Conservation (phyloP, 2,888 invertebrate genomes). For the Lasioglossum oenotherae region DNA sequence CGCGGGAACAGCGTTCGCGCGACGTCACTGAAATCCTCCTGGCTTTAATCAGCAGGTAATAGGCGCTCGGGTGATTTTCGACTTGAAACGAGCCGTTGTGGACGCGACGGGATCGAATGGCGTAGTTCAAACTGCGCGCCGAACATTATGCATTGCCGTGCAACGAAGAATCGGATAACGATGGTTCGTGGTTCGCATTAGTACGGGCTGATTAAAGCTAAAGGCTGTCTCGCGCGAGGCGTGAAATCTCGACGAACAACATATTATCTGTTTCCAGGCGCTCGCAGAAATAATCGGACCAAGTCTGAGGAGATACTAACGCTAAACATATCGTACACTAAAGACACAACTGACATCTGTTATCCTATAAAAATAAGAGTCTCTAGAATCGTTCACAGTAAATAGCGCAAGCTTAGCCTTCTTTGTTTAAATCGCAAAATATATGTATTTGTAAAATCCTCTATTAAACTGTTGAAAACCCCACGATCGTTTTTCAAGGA, state of each 20-base stretch:
- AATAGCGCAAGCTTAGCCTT: no score
- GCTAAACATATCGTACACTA: neutral
- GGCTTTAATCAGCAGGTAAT: conserved; percentile 65
- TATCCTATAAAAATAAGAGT: neutral
- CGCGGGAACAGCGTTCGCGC: conserved; percentile 24
- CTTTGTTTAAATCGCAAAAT: no score
- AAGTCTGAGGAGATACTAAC: neutral
- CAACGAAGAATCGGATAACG: neutral
- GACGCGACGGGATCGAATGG: conserved; percentile 10
- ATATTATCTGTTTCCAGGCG: conserved; percentile 11
- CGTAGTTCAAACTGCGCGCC: conserved; percentile 18
- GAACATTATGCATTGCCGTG: neutral
- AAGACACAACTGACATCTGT: neutral
- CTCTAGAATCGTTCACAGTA: neutral
- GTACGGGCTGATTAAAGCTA: conserved; percentile 27
- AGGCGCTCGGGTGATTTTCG: conserved; percentile 35
- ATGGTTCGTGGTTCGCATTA: conserved; percentile 47
- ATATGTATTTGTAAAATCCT: no score
- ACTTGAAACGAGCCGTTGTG: conserved; percentile 37
- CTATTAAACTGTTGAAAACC: no score
- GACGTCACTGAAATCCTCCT: conserved; percentile 28
- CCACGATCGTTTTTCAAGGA: neutral
- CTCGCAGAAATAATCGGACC: neutral
- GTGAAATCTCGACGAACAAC: conserved; percentile 21
- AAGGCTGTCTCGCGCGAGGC: neutral